Evolutionary conservation across 2,888 invertebrate species (phyloP).

Genomic region (Flabesymbios commensalis): DNA sequence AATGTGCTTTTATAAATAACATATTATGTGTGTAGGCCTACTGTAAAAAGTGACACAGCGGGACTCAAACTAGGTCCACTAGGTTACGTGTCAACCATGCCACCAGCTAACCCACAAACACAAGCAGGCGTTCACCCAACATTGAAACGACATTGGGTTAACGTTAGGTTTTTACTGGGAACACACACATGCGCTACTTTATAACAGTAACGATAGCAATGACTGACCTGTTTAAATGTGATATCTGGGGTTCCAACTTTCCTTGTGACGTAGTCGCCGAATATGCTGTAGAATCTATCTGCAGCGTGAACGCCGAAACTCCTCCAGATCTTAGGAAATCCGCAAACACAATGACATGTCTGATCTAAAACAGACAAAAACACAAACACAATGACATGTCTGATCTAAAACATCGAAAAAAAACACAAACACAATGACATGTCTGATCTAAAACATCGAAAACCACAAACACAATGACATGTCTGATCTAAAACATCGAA

Average conservation of each 20-base stretch:
- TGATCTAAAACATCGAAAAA: not conserved
- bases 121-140: no score
- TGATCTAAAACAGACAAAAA: slow-evolving; percentile 22
- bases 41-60: no score
- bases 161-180: no score
- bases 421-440: not conserved
- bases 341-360: slow-evolving; percentile 24
- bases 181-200: no score
- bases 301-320: slow-evolving; percentile 33
- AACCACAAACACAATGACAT: not conserved
- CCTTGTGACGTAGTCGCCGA: slow-evolving; percentile 26
- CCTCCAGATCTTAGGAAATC: slow-evolving; percentile 25
- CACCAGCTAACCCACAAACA: no score
- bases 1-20: no score
- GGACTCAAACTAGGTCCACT: no score
- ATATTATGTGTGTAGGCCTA: no score
- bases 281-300: slow-evolving; percentile 32
- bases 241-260: slow-evolving; percentile 35
- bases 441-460: not conserved
- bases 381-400: not conserved
- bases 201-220: no score
- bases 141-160: no score
- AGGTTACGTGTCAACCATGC: no score
- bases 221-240: slow-evolving; percentile 33
- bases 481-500: not conserved